phyloP scores from a whole-genome alignment of 2,888 invertebrate species.

The Lamellibrachia satsuma region DNA sequence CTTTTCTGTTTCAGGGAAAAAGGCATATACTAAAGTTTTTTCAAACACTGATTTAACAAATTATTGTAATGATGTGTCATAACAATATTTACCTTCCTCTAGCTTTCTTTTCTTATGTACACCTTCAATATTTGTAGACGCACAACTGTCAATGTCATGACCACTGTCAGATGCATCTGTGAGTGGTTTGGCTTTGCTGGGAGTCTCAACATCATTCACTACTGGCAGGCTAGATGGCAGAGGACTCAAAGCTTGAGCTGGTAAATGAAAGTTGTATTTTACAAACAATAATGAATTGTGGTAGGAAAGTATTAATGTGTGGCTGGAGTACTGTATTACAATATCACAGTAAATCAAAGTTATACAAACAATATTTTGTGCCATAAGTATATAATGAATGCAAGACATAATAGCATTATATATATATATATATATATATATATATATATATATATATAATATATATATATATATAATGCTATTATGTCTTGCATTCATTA shows the following conservation, averaged over 20 bases:
- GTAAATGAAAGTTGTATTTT: background rate
- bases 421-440: too few relatives aligned
- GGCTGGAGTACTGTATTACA: background rate
- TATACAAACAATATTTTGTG: background rate
- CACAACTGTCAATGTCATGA: background rate
- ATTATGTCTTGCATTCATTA: too few relatives aligned
- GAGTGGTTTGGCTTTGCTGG: background rate
- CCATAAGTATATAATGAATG: background rate
- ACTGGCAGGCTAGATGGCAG: background rate
- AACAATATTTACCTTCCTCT: background rate
- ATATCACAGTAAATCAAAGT: background rate
- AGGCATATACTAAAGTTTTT: background rate
- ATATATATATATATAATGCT: too few relatives aligned
- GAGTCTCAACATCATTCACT: background rate
- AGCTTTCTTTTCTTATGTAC: constrained; percentile 2
- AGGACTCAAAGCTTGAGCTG: background rate
- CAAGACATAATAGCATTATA: background rate
- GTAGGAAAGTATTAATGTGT: background rate
- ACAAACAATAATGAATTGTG: background rate
- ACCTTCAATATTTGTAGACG: background rate
- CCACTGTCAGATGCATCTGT: background rate
- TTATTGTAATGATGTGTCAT: background rate
- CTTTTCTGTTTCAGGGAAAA: background rate
- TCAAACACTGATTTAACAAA: background rate
- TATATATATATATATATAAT: too few relatives aligned